Base-by-base conservation (phyloP, 2,113 vertebrate genomes). In the Hepsetus odoe region DNA sequence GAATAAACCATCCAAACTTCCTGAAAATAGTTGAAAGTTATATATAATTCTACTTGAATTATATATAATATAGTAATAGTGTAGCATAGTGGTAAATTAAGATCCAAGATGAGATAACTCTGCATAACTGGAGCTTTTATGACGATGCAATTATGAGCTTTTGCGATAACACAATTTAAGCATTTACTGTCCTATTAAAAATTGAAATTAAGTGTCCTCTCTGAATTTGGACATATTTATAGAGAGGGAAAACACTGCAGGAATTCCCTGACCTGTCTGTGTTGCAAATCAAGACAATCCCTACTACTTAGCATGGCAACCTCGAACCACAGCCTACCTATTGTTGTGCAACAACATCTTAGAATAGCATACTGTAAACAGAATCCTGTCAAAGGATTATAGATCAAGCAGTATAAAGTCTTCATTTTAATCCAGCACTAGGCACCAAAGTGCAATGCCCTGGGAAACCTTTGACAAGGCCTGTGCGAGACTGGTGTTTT, bases 351-450 rank as follows among this genome's bases (percentile, higher is more conserved):
- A 56, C 6, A 32, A 38, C 35, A 65, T n/a, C 61, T 65, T 20
- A 38, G 61, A 65, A 38, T 65, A 35, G 61, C 32, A 62, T 33
- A 62, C 30, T 62, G 59, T 32, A 65, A n/a, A 33, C 32, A 38
- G 18, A 38, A 38, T 65, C 32, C 61, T 38, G 32, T 65, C 61
- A 64, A 64, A 64, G 30, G 59, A 32, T 33, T 64, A 64, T 33
- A 55, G n/a, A n/a, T 16, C 58, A 49, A 22, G 42, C 1, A 51
- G 73, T 28, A 38, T 7, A 66, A 35, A 53, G 44, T 65, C n/a
- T 49, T 56, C 46, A 26, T 28, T 28, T 67, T 28, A 67, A 49
- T 66, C 20, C 42, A 14, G 46, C 59, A 35, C 28, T n/a, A 51
- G 74, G 30, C 62, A 20, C 33, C n/a, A 67, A 8, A 22, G 74